Conservation (phyloP, 1,140 invertebrate genomes). For the Aphidius ervi region DNA sequence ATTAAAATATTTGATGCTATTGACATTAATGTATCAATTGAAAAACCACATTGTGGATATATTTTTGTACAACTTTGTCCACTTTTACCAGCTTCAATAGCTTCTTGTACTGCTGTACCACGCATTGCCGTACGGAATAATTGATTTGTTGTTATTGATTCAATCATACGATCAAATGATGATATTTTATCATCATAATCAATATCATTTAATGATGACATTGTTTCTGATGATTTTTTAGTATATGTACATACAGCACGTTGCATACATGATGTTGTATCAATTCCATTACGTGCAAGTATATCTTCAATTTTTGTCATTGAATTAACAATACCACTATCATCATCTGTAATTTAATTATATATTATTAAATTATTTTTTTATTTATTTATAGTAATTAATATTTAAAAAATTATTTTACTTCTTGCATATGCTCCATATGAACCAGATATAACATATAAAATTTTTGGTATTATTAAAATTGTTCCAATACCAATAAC, state of each 20-base stretch:
- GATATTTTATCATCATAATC: slow-evolving; percentile 60
- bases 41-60: slow-evolving; percentile 47
- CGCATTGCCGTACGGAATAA: slow-evolving; percentile 68
- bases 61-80: slow-evolving; percentile 37
- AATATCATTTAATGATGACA: slow-evolving; percentile 28
- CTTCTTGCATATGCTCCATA: slow-evolving; percentile 69
- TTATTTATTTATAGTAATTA: slow-evolving; percentile 1
- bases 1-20: slow-evolving; percentile 38
- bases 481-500: slow-evolving; percentile 74
- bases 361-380: slow-evolving; percentile 13
- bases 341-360: slow-evolving; percentile 53
- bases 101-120: slow-evolving; percentile 72
- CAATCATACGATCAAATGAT: slow-evolving; percentile 63
- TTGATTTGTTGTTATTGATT: slow-evolving; percentile 65
- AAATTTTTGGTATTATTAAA: slow-evolving; percentile 71
- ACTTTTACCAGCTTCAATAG: slow-evolving; percentile 61
- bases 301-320: slow-evolving; percentile 69
- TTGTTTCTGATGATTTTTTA: slow-evolving; percentile 56
- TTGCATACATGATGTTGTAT: slow-evolving; percentile 74
- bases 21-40: slow-evolving; percentile 42
- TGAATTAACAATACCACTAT: slow-evolving; percentile 62
- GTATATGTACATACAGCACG: slow-evolving; percentile 72
- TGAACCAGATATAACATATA: slow-evolving; percentile 65
- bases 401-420: slow-evolving; percentile 42
- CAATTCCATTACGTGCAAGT: slow-evolving; percentile 69